Evolutionary conservation across 2,113 vertebrate genomes (phyloP).

Genomic region (Riparia riparia): DNA sequence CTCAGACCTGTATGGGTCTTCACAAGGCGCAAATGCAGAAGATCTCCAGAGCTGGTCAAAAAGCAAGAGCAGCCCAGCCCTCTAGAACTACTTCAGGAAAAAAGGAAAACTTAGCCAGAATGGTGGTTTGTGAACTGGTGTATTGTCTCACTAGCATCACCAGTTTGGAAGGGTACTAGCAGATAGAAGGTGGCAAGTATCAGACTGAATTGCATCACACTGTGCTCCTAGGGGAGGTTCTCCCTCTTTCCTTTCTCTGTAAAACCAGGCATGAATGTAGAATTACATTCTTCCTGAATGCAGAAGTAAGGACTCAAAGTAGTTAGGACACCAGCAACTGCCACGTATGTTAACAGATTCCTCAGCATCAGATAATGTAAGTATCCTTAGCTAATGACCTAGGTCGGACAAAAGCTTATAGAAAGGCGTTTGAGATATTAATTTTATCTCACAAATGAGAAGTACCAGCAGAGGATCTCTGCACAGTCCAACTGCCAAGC

Average conservation of each 20-base stretch:
- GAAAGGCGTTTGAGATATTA: background rate
- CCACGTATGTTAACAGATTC: background rate
- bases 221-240: background rate
- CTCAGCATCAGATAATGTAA: accelerated
- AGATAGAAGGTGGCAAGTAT: background rate
- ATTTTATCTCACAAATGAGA: background rate
- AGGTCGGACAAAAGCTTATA: background rate
- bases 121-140: background rate
- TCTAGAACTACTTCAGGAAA: background rate
- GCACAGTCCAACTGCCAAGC: background rate
- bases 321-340: background rate
- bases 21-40: background rate
- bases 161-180: background rate
- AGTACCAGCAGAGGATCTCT: background rate
- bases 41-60: background rate
- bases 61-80: background rate
- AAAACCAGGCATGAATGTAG: background rate
- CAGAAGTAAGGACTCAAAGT: background rate
- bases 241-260: background rate
- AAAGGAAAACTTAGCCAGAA: background rate
- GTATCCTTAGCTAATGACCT: background rate
- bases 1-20: background rate
- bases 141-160: background rate
- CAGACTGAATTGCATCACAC: background rate
- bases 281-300: background rate